Evolutionary conservation across 2,113 vertebrate species (phyloP).

Genomic region (Megaleporinus macrocephalus): DNA sequence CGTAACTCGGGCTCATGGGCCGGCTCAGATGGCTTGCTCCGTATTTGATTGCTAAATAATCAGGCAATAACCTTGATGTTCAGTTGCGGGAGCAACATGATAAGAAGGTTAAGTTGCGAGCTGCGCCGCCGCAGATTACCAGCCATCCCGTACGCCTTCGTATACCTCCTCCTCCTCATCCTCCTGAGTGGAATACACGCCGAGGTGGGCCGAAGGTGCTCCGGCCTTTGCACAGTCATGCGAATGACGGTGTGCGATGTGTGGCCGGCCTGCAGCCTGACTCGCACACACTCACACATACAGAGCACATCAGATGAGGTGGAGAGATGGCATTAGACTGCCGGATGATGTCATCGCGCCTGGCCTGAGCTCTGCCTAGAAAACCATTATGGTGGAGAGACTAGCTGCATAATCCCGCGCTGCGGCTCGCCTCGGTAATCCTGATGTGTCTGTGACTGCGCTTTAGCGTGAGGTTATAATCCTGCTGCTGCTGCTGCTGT

Average conservation of each 20-base stretch:
- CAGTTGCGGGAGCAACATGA: conserved; percentile 5
- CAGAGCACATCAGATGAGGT: conserved; percentile 7
- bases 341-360: conserved; percentile 46
- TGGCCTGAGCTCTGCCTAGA: conserved; percentile 41
- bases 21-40: neutral
- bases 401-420: conserved; percentile 33
- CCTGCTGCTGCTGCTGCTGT: conserved; percentile 52
- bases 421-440: conserved; percentile 19
- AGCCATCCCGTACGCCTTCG: neutral
- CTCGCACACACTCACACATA: neutral
- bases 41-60: neutral
- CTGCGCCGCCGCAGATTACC: neutral
- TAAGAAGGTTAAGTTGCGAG: neutral
- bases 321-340: conserved; percentile 29
- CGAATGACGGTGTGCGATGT: neutral
- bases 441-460: conserved; percentile 21
- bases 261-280: neutral
- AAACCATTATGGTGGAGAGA: conserved; percentile 38
- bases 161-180: too few species aligned
- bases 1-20: neutral
- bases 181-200: too few species aligned
- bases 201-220: neutral
- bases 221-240: neutral
- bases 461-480: conserved; percentile 48
- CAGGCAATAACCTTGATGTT: conserved; percentile 27